These are phyloP conservation scores for Darevskia mixta DNA, from an alignment of 2,797 vertebrate genomes.

Conservation along the genomic window DNA sequence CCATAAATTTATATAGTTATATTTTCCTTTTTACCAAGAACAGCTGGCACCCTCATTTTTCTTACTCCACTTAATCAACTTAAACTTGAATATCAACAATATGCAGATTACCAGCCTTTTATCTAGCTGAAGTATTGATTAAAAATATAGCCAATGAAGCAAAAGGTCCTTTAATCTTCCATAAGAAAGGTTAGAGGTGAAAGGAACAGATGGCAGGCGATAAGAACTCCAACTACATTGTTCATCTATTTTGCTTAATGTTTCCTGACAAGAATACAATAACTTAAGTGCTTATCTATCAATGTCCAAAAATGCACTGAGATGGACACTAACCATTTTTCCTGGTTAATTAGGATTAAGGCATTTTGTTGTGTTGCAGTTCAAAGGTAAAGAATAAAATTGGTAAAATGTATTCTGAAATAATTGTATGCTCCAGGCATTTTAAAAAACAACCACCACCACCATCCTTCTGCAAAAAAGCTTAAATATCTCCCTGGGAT, in stretches of 20 bases:
- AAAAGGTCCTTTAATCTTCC: neutral
- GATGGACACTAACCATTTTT: slow-evolving; percentile 10
- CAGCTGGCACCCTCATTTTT: neutral
- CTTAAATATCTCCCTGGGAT: slow-evolving; percentile 45
- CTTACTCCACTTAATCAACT: neutral
- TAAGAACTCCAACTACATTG: slow-evolving; percentile 24
- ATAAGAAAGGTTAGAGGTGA: slow-evolving; percentile 36
- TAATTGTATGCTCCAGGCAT: slow-evolving; percentile 58
- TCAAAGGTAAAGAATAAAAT: slow-evolving; percentile 49
- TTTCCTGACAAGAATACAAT: slow-evolving; percentile 62
- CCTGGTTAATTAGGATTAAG: slow-evolving; percentile 58
- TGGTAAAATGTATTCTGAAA: slow-evolving; percentile 42
- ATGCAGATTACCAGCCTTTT: slow-evolving; percentile 23
- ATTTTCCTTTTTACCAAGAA: slow-evolving; percentile 6
- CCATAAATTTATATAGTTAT: neutral
- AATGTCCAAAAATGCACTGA: slow-evolving; percentile 55
- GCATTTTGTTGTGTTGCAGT: slow-evolving; percentile 56
- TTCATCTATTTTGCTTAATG: slow-evolving; percentile 56
- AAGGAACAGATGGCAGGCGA: slow-evolving; percentile 31
- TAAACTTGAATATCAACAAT: neutral
- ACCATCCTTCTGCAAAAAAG: slow-evolving; percentile 35
- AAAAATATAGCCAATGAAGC: slow-evolving; percentile 21
- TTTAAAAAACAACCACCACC: slow-evolving; percentile 42
- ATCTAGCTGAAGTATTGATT: slow-evolving; percentile 9
- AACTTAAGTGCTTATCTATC: slow-evolving; percentile 59